Evolutionary conservation across 1,140 invertebrate species (phyloP).

Genomic region (Hycleus phaleratus): DNA sequence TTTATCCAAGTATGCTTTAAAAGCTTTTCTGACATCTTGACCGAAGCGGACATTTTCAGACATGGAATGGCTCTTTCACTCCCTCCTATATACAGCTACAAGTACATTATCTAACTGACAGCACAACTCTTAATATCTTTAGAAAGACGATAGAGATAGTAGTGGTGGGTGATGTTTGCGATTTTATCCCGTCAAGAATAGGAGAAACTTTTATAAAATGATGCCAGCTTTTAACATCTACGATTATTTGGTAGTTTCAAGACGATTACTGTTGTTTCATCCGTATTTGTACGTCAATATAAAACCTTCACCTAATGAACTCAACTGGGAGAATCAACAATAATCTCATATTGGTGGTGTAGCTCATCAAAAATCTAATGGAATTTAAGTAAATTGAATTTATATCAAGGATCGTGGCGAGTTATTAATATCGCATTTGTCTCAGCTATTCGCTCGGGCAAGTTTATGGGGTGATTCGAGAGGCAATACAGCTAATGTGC

Average conservation of each 20-base stretch:
- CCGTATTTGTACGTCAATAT: not conserved
- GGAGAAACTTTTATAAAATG: not conserved
- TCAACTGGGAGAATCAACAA: not conserved
- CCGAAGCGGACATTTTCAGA: slow-evolving; percentile 39
- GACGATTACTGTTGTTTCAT: too few species aligned
- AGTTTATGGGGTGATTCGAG: too few species aligned
- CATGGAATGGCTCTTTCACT: slow-evolving; percentile 39
- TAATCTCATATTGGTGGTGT: too few species aligned
- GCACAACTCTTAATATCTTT: slow-evolving; percentile 28
- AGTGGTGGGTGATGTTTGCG: too few species aligned
- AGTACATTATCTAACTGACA: slow-evolving; percentile 29
- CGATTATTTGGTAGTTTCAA: not conserved
- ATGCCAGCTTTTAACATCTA: too few species aligned
- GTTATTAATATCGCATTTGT: too few species aligned
- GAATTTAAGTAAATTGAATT: too few species aligned
- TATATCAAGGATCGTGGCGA: too few species aligned
- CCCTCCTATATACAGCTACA: slow-evolving; percentile 11
- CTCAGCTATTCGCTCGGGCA: too few species aligned
- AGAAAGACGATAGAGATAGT: slow-evolving; percentile 2
- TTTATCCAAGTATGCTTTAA: slow-evolving; percentile 39
- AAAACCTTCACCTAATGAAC: slow-evolving; percentile 21
- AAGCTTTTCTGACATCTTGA: slow-evolving; percentile 43
- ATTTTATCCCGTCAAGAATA: not conserved
- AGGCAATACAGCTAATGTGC: too few species aligned
- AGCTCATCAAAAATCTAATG: too few species aligned